Evolutionary conservation across 2,113 vertebrate genomes (phyloP).

Genomic region (Prietella phreatophila): DNA sequence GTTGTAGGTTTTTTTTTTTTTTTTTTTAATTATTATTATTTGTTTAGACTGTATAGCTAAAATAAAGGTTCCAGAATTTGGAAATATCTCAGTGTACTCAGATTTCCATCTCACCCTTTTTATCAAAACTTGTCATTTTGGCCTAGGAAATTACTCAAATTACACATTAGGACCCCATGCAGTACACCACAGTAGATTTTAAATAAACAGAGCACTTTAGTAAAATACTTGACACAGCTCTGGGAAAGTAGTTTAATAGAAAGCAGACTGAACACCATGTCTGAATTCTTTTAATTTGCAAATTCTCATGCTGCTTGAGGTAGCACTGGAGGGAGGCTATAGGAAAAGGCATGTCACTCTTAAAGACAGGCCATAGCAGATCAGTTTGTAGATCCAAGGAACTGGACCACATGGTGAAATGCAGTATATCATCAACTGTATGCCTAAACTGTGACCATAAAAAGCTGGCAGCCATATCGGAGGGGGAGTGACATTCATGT

Average conservation of each 20-base stretch:
- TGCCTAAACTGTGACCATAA: constrained; percentile 37
- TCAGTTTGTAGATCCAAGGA: constrained; percentile 13
- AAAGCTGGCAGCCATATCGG: constrained; percentile 31
- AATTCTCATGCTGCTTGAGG: background rate
- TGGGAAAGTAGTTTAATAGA: constrained; percentile 29
- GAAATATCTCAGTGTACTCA: constrained; percentile 17
- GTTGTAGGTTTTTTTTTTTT: background rate
- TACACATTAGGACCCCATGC: constrained; percentile 8
- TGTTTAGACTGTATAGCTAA: background rate
- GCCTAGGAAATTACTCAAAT: constrained; percentile 17
- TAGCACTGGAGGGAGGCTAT: background rate
- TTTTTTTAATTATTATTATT: no score
- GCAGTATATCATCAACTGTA: constrained; percentile 38
- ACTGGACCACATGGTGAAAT: constrained; percentile 17
- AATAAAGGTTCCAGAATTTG: constrained; percentile 3
- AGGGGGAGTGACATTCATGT: constrained; percentile 42
- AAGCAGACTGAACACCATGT: constrained; percentile 6
- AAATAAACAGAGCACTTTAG: constrained; percentile 8
- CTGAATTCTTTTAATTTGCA: constrained; percentile 37
- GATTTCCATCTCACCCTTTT: background rate
- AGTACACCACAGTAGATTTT: constrained; percentile 8
- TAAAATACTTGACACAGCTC: constrained; percentile 21
- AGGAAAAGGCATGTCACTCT: background rate
- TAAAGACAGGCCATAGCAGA: constrained; percentile 38
- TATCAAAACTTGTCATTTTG: background rate